Percentiles rank a stretch among this genome's conserved stretches.
These are phyloP conservation scores for Volucella inflata DNA, from an alignment of 2,888 invertebrate genomes.

Conservation along the genomic window DNA sequence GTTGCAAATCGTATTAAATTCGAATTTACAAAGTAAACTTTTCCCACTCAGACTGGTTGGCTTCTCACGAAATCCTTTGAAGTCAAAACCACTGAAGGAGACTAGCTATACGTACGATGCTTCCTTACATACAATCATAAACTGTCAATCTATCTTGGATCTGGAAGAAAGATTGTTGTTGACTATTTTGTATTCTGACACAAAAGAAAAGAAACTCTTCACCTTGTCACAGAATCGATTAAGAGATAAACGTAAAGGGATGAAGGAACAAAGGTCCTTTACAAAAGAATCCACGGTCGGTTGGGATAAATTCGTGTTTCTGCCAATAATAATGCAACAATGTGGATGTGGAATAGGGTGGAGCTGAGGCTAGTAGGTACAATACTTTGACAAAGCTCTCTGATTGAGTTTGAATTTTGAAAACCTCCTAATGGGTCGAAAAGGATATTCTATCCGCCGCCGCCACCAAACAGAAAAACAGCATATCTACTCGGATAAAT, in stretches of 20 bases:
- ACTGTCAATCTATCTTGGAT: constrained; percentile 72
- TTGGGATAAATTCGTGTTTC: constrained; percentile 15
- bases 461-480: constrained; percentile 24
- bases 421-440: constrained; percentile 68
- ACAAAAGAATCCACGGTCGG: constrained; percentile 17
- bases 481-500: constrained; percentile 26
- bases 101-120: too few species aligned
- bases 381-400: constrained; percentile 10
- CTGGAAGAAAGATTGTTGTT: constrained; percentile 61
- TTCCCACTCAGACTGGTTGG: constrained; percentile 48
- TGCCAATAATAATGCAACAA: constrained; percentile 63
- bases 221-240: constrained; percentile 74
- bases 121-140: constrained; percentile 46
- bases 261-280: constrained; percentile 53
- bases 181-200: constrained; percentile 42
- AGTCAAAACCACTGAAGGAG: constrained; percentile 45
- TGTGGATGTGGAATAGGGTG: constrained; percentile 17
- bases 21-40: constrained; percentile 74
- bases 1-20: constrained; percentile 60
- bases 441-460: constrained; percentile 44
- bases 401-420: constrained; percentile 75
- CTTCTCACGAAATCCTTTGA: constrained; percentile 63
- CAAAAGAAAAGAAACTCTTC: constrained; percentile 65
- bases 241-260: constrained; percentile 69
- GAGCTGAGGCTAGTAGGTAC: constrained; percentile 30